Conservation (phyloP, 2,888 invertebrate genomes). For the Morpho deidamia region DNA sequence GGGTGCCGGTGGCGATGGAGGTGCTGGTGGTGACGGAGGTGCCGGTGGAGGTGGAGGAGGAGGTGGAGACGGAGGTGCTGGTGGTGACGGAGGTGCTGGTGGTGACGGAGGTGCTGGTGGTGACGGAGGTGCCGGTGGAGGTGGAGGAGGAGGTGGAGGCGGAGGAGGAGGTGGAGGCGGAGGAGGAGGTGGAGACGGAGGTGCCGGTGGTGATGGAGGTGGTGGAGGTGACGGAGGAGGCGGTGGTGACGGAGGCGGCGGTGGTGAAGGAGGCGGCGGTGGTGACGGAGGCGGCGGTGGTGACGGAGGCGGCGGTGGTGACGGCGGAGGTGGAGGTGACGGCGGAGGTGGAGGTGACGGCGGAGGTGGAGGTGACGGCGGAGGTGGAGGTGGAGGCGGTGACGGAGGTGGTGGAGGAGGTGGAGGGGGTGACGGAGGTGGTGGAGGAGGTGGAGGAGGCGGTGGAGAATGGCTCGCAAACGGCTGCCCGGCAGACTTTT, state of each 20-base stretch:
- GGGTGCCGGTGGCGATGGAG: slow-evolving; percentile 27
- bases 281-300: neutral
- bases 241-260: neutral
- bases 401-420: neutral
- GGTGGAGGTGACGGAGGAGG: neutral
- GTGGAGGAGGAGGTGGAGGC: neutral
- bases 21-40: slow-evolving; percentile 2
- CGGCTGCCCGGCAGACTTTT: slow-evolving; percentile 35
- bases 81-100: neutral
- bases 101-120: neutral
- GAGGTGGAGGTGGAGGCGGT: neutral
- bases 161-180: neutral
- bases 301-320: neutral
- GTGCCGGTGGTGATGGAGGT: slow-evolving; percentile 1
- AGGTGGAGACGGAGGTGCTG: neutral
- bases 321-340: neutral
- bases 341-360: neutral
- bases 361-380: neutral
- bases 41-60: neutral
- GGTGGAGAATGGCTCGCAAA: slow-evolving; percentile 17
- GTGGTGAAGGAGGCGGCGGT: neutral
- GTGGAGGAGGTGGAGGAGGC: neutral
- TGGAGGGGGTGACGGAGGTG: neutral
- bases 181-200: neutral
- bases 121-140: neutral